Evolutionary conservation across 2,797 vertebrate species (phyloP).

Genomic region (Calcarius lapponicus): DNA sequence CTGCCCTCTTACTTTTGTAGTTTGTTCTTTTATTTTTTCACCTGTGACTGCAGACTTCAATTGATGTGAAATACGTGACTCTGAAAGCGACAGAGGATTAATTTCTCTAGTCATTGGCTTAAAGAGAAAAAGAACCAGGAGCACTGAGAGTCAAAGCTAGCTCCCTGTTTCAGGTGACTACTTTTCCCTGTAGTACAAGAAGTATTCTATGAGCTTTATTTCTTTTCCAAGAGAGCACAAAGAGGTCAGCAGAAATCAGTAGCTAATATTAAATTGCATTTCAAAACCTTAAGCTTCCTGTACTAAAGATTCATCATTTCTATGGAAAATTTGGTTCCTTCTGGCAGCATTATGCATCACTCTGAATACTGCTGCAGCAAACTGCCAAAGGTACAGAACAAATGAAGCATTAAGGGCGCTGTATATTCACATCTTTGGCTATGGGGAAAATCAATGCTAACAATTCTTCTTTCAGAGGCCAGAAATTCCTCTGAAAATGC

Average conservation of each 20-base stretch:
- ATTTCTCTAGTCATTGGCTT: slow-evolving; percentile 1
- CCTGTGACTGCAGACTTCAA: not conserved
- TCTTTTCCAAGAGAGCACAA: not conserved
- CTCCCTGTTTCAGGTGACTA: not conserved
- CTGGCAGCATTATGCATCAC: not conserved
- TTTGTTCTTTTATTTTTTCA: slow-evolving; percentile 9
- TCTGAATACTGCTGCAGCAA: not conserved
- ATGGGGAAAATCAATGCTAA: not conserved
- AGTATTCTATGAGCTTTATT: not conserved
- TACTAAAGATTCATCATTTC: slow-evolving; percentile 11
- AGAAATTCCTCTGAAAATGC: not conserved
- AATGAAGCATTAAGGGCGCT: not conserved
- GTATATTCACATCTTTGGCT: not conserved
- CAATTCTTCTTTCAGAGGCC: not conserved
- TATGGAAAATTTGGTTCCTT: not conserved
- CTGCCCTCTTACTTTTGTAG: not conserved
- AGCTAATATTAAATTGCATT: slow-evolving; percentile 27
- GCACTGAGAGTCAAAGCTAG: not conserved
- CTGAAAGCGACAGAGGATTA: not conserved
- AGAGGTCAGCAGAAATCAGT: not conserved
- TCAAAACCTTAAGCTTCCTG: not conserved
- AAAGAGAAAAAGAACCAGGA: not conserved
- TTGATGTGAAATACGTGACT: not conserved
- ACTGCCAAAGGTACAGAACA: not conserved
- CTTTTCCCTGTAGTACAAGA: not conserved